Evolutionary conservation across 2,888 invertebrate genomes (phyloP).

Genomic region (Temnothorax ravouxi): DNA sequence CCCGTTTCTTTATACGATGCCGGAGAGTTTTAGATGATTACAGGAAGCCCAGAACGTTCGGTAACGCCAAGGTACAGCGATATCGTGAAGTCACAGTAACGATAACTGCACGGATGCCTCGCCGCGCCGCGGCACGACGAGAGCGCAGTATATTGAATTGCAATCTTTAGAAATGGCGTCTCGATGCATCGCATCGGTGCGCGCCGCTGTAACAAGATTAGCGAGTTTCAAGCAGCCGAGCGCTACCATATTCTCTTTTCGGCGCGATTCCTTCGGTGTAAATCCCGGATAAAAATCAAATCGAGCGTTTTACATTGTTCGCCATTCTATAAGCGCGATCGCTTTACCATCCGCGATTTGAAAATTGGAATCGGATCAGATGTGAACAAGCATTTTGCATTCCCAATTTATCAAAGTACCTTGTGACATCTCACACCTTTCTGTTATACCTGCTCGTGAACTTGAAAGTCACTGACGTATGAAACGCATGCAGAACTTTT

Average conservation of each 20-base stretch:
- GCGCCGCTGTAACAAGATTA: conserved; percentile 50
- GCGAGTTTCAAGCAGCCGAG: conserved; percentile 39
- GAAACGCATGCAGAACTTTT: neutral
- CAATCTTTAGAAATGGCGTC: conserved; percentile 69
- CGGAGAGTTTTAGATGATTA: conserved; percentile 62
- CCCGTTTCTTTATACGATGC: conserved; percentile 72
- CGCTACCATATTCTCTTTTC: conserved; percentile 40
- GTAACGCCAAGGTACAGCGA: conserved; percentile 62
- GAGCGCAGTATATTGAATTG: conserved; percentile 73
- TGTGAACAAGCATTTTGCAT: neutral
- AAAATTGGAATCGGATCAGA: neutral
- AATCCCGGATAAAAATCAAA: conserved; percentile 33
- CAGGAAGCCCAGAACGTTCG: conserved; percentile 59
- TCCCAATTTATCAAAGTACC: neutral
- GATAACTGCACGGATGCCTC: conserved; percentile 70
- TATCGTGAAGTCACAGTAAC: conserved; percentile 74
- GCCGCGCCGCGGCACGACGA: conserved; percentile 46
- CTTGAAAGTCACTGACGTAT: neutral
- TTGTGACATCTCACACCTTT: neutral
- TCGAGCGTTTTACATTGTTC: conserved; percentile 32
- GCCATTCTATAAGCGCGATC: conserved; percentile 3
- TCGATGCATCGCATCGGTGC: conserved; percentile 49
- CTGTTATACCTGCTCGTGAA: neutral
- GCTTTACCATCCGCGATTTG: neutral
- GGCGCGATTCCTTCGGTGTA: conserved; percentile 27